A percentile compares a stretch with the other conserved stretches of the same genome.
These are phyloP conservation scores for Etheostoma perlongum DNA, from an alignment of 2,797 vertebrate genomes.

Conservation along the genomic window DNA sequence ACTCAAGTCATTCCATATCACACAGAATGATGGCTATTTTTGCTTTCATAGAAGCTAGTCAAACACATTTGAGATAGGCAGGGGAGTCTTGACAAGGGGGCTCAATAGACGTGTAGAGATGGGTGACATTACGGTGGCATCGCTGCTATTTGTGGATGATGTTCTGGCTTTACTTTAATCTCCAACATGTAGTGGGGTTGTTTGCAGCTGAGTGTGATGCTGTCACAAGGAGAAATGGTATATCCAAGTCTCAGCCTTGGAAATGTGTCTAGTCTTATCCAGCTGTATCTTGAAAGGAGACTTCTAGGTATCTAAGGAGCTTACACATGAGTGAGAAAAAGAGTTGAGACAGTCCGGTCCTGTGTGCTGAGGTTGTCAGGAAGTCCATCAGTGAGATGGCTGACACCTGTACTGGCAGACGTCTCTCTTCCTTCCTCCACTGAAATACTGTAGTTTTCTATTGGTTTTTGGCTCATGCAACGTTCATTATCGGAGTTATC, in stretches of 20 bases:
- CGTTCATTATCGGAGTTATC: not conserved
- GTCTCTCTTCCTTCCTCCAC: not conserved
- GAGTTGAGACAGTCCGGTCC: constrained; percentile 22
- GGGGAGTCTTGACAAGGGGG: constrained; percentile 16
- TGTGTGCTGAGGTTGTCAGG: constrained; percentile 18
- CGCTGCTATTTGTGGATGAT: constrained; percentile 35
- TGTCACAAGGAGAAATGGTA: constrained; percentile 35
- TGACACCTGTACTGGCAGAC: constrained; percentile 27
- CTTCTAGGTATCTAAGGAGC: constrained; percentile 26
- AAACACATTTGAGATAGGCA: constrained; percentile 16
- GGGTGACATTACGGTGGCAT: constrained; percentile 28
- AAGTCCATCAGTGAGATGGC: constrained; percentile 34
- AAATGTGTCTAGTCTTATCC: constrained; percentile 15
- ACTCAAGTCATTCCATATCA: not conserved
- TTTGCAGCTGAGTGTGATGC: constrained; percentile 21
- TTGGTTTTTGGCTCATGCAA: not conserved
- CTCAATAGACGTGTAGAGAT: constrained; percentile 23
- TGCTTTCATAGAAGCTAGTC: constrained; percentile 34
- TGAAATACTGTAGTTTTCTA: not conserved
- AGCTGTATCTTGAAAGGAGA: constrained; percentile 14
- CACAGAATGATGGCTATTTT: constrained; percentile 20
- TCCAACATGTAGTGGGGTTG: not conserved
- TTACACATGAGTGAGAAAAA: constrained; percentile 18
- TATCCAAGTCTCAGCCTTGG: constrained; percentile 5
- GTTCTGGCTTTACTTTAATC: constrained; percentile 35